Conservation (phyloP, 2,888 invertebrate species). For the Hetaerina titia region DNA sequence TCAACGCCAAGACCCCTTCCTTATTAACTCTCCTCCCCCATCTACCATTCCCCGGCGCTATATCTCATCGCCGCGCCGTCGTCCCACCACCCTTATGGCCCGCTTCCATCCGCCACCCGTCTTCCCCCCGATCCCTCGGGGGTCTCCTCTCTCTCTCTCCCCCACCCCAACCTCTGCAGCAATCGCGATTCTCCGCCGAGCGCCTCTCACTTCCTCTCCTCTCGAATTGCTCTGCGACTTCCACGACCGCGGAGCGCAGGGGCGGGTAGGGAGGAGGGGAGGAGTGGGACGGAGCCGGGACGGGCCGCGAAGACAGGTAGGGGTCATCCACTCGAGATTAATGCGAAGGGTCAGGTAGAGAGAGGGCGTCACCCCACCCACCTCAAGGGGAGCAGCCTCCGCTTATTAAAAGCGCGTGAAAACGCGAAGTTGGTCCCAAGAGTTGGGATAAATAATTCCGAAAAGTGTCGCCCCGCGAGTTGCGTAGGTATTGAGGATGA, state of each 20-base stretch:
- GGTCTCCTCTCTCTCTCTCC: no score
- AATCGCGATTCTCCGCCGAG: not conserved
- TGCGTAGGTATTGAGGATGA: not conserved
- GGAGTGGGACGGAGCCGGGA: not conserved
- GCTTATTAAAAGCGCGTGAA: not conserved
- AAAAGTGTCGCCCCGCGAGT: not conserved
- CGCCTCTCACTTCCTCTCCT: not conserved
- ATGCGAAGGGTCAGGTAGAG: not conserved
- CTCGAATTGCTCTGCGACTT: not conserved
- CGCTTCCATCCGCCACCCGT: not conserved
- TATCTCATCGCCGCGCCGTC: not conserved
- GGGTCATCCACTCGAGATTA: not conserved
- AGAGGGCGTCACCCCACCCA: not conserved
- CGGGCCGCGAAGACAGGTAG: not conserved
- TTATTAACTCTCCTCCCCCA: conserved; percentile 21
- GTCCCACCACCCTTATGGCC: not conserved
- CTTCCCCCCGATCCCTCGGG: not conserved
- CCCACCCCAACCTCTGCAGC: not conserved
- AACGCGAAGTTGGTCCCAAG: not conserved
- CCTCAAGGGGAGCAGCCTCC: not conserved
- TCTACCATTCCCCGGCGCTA: not conserved
- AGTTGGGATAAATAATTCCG: not conserved
- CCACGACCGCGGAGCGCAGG: not conserved
- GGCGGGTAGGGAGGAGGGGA: not conserved
- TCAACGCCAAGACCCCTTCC: not conserved